Evolutionary conservation across 2,888 invertebrate species (phyloP).

Genomic region (Bimastos eiseni): DNA sequence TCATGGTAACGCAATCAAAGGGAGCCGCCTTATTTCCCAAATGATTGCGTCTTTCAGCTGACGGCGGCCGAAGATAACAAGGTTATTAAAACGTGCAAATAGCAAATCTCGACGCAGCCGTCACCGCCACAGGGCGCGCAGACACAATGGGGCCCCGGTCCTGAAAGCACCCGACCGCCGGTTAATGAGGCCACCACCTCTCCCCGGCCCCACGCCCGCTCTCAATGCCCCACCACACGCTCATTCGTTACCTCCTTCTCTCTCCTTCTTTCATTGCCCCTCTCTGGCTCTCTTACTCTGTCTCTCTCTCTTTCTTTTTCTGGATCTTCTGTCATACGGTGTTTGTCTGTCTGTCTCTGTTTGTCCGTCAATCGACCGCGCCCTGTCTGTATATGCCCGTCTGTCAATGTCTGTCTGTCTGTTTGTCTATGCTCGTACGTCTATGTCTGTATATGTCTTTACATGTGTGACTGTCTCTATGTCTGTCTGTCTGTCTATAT

Average conservation of each 20-base stretch:
- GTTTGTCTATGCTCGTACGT: too few relatives aligned
- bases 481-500: neutral
- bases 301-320: neutral
- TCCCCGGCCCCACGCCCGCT: neutral
- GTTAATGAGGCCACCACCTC: constrained; percentile 8
- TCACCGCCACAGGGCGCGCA: neutral
- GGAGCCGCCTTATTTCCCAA: constrained; percentile 13
- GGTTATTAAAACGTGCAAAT: constrained; percentile 25
- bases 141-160: neutral
- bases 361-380: neutral
- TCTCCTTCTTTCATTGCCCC: neutral
- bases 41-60: constrained; percentile 23
- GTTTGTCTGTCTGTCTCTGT: neutral
- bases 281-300: neutral
- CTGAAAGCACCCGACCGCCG: neutral
- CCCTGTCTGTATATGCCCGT: neutral
- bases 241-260: neutral
- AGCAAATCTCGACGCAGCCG: constrained; percentile 4
- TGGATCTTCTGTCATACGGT: neutral
- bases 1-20: constrained; percentile 28
- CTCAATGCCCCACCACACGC: neutral
- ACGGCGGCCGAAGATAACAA: constrained; percentile 22
- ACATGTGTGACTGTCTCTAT: too few relatives aligned
- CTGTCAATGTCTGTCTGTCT: neutral
- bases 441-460: too few relatives aligned